A percentile compares a stretch with the other conserved stretches of the same genome.
phyloP scores from a whole-genome alignment of 2,797 vertebrate genomes.

The Lemur catta region DNA sequence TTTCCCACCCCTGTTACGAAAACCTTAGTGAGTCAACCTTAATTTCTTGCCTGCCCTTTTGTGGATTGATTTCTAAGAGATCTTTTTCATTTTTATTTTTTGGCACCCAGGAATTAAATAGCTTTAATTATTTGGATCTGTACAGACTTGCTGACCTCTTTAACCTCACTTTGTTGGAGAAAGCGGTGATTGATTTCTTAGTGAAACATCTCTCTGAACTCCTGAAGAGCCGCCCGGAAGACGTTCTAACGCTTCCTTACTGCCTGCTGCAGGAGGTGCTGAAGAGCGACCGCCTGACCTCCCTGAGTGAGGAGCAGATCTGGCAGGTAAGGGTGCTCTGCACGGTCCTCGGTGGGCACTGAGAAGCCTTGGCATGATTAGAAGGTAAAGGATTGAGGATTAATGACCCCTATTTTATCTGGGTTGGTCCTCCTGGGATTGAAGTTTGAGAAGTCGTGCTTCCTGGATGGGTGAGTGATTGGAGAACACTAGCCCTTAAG shows the following conservation, averaged over 20 bases:
- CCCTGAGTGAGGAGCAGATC: constrained; percentile 96
- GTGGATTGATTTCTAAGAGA: constrained; percentile 70
- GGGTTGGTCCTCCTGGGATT: not conserved
- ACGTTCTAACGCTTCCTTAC: constrained; percentile 94
- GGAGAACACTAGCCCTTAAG: not conserved
- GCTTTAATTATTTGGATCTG: constrained; percentile 97
- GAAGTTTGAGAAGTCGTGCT: not conserved
- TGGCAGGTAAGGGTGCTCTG: constrained; percentile 91
- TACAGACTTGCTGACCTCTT: constrained; percentile 98
- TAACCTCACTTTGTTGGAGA: constrained; percentile 95
- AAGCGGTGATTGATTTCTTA: constrained; percentile 95
- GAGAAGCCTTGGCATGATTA: not conserved
- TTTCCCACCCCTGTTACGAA: not conserved
- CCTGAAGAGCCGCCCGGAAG: constrained; percentile 91
- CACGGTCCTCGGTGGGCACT: not conserved
- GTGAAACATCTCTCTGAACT: constrained; percentile 97
- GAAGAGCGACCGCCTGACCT: constrained; percentile 97
- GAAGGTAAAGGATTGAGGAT: constrained; percentile 25
- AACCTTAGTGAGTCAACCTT: not conserved
- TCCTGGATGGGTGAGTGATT: not conserved
- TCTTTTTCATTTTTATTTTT: constrained; percentile 63
- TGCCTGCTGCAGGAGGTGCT: constrained; percentile 95
- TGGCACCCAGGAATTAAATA: constrained; percentile 93
- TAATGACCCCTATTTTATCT: not conserved
- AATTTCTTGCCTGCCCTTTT: constrained; percentile 17